Base-by-base conservation (phyloP, 2,797 vertebrate species). In the Gambusia yucatana region DNA sequence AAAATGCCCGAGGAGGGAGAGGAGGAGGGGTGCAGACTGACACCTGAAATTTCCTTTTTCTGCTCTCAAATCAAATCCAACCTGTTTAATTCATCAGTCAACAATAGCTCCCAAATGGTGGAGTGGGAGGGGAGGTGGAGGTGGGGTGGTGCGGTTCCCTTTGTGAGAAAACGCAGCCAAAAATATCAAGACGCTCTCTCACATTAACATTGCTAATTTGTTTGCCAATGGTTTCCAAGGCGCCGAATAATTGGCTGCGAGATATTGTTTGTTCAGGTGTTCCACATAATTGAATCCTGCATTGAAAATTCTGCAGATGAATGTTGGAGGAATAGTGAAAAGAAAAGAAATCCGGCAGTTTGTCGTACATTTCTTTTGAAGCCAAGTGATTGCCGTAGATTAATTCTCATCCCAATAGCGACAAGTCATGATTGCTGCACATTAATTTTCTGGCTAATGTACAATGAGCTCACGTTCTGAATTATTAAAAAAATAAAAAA, bases 241-340 rank as follows among this genome's bases (percentile, higher is more conserved):
- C 78, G 71, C 90, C 85, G 89, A 92, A 94, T 94, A 94, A 95
- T 95, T 95, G 92, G 92, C 94, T 92, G 90, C 91, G 94, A 94
- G 91, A 94, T 94, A 94, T 93, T 94, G 94, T 96, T 95, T 95
- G 95, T 94, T 96, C 95, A 96, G 95, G 94, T 96, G 95, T 95
- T 96, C 89, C 83, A 86, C 89, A 86, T 94, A 95, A 96, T 96
- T 95, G 93, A 95, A 95, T 95, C 93, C 92, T 89, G 85, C 89
- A 94, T 94, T 95, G 93, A 92, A 94, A 94, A 92, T 89, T 79
- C 87, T 81, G 79, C 67, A 89, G 84, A 85, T 88, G 92, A 93
- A 93, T 94, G 90, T 90, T 84, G 88, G 84, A 86, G 78, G 91
- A 92, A 91, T 93, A 90, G 87, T 90, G 89, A 94, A 61, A 61